Conservation (phyloP, 2,888 invertebrate species). For the Drosophila percnosoma region DNA sequence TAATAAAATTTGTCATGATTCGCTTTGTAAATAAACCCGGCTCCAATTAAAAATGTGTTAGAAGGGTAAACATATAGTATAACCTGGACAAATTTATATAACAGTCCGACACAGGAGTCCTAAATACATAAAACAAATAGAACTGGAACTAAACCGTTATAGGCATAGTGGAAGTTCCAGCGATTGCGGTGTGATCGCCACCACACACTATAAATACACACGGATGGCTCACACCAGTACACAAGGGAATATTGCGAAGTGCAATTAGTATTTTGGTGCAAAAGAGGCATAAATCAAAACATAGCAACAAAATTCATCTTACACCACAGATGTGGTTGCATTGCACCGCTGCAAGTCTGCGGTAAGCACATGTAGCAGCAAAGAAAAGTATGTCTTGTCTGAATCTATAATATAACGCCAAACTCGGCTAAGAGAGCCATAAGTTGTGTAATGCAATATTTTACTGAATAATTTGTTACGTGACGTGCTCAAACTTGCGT, state of each 20-base stretch:
- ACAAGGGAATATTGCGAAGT: neutral
- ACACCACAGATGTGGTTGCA: neutral
- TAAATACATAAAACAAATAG: neutral
- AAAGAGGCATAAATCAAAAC: neutral
- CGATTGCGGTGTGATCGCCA: neutral
- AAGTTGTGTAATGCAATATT: constrained; percentile 9
- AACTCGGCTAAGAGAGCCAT: neutral
- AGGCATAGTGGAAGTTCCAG: neutral
- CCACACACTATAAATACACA: neutral
- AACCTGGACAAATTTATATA: neutral
- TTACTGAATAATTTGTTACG: constrained; percentile 2
- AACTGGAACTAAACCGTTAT: neutral
- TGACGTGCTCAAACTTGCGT: constrained; percentile 6
- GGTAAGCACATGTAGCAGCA: neutral
- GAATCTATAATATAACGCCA: neutral
- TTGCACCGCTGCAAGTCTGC: neutral
- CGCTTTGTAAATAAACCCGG: neutral
- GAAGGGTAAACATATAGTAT: neutral
- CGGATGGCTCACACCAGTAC: neutral
- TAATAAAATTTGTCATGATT: constrained; percentile 7
- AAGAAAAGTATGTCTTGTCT: neutral
- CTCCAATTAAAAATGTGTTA: constrained; percentile 7
- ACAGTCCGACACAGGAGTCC: neutral
- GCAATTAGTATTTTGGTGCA: neutral
- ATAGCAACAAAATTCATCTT: neutral